A percentile compares a stretch with the other conserved stretches of the same genome.
phyloP scores from a whole-genome alignment of 2,888 invertebrate genomes.

The Galerucella pusilla region DNA sequence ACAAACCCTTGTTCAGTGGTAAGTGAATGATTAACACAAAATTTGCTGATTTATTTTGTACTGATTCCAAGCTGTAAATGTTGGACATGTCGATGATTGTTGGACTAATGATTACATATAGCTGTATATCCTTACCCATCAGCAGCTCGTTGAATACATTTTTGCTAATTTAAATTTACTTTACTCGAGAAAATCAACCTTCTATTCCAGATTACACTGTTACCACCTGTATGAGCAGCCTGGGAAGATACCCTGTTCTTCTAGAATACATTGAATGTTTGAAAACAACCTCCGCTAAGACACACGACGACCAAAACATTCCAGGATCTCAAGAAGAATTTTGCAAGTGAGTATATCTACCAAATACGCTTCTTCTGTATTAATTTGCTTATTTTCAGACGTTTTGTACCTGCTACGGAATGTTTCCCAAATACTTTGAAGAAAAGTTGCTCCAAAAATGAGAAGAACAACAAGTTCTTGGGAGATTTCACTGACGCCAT shows the following conservation, averaged over 20 bases:
- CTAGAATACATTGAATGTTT: conserved; percentile 1
- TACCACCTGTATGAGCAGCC: neutral
- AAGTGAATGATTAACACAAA: conserved; percentile 10
- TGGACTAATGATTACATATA: too few relatives aligned
- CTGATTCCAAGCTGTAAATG: too few relatives aligned
- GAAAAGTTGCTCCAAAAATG: conserved; percentile 6
- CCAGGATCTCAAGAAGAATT: conserved; percentile 1
- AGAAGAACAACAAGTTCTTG: neutral
- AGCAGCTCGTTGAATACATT: too few relatives aligned
- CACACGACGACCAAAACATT: conserved; percentile 4
- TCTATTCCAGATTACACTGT: neutral
- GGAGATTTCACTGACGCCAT: neutral
- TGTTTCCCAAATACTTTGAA: conserved; percentile 36
- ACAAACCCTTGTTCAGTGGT: conserved; percentile 34
- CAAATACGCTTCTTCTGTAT: too few relatives aligned
- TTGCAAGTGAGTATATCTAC: neutral
- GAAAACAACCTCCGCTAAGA: neutral
- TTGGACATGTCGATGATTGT: too few relatives aligned
- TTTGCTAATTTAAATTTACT: too few relatives aligned
- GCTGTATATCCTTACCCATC: too few relatives aligned
- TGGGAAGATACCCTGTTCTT: neutral
- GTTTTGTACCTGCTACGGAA: conserved; percentile 24
- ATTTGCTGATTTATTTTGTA: too few relatives aligned
- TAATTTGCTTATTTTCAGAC: neutral
- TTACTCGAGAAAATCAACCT: neutral